Evolutionary conservation across 2,888 invertebrate species (phyloP).

Genomic region (Heteromurus nitidus): DNA sequence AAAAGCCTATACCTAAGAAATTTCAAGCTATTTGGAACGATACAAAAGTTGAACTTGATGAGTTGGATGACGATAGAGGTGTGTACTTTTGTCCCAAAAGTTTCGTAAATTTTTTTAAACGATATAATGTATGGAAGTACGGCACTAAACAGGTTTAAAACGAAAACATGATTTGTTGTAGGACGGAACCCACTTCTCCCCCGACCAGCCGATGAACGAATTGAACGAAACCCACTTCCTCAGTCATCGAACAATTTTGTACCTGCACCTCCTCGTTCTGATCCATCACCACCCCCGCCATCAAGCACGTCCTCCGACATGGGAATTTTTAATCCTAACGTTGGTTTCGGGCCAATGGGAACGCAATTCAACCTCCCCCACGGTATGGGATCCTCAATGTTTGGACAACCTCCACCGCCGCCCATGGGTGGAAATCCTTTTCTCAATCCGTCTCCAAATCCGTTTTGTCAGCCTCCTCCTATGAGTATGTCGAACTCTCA

Average conservation of each 20-base stretch:
- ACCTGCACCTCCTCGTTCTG: slow-evolving; percentile 39
- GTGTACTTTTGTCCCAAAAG: slow-evolving; percentile 12
- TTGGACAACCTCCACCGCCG: slow-evolving; percentile 46
- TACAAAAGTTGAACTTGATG: slow-evolving; percentile 70
- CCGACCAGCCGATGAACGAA: slow-evolving; percentile 60
- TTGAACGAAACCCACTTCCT: background rate
- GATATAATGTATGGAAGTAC: too few relatives aligned
- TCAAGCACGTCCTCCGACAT: slow-evolving; percentile 23
- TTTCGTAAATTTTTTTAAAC: too few relatives aligned
- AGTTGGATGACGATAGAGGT: slow-evolving; percentile 72
- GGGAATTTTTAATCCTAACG: slow-evolving; percentile 71
- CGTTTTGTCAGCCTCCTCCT: slow-evolving; percentile 69
- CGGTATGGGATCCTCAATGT: slow-evolving; percentile 27
- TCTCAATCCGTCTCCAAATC: slow-evolving; percentile 69
- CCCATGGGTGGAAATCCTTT: slow-evolving; percentile 65
- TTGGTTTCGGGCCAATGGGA: slow-evolving; percentile 71
- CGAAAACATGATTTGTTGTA: slow-evolving; percentile 17
- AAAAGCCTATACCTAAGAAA: slow-evolving; percentile 95
- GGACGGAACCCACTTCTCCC: slow-evolving; percentile 70
- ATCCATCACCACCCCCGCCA: slow-evolving; percentile 44
- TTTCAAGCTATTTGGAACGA: slow-evolving; percentile 98
- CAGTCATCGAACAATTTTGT: slow-evolving; percentile 33
- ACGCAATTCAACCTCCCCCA: slow-evolving; percentile 51
- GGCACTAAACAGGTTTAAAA: background rate
- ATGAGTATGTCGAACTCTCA: slow-evolving; percentile 58